phyloP scores from a whole-genome alignment of 2,888 invertebrate species.

The Mythimna loreyi region DNA sequence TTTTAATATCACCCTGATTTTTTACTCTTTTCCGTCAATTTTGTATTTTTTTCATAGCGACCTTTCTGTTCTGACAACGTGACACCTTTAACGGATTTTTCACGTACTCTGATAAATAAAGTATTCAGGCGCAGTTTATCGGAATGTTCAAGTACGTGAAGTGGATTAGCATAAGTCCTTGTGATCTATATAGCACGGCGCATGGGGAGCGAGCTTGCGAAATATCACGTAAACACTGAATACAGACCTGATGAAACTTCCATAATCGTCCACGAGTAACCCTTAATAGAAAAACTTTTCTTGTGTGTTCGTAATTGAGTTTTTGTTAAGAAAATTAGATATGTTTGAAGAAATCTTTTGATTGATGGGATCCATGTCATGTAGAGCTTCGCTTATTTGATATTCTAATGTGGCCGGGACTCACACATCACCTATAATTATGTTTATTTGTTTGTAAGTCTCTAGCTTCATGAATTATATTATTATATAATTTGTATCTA shows the following conservation, averaged over 20 bases:
- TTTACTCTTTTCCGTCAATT: conserved; percentile 82
- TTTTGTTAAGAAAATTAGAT: conserved; percentile 67
- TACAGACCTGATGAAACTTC: conserved; percentile 72
- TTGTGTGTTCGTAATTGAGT: conserved; percentile 66
- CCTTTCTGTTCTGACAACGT: conserved; percentile 80
- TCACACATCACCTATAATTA: conserved; percentile 39
- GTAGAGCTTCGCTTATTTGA: conserved; percentile 62
- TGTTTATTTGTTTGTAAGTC: conserved; percentile 49
- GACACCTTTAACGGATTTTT: conserved; percentile 77
- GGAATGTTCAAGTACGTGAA: conserved; percentile 54
- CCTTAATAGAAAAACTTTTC: conserved; percentile 76
- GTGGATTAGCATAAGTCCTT: conserved; percentile 77
- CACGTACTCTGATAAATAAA: conserved; percentile 66
- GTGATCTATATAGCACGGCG: conserved; percentile 66
- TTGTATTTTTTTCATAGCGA: conserved; percentile 70
- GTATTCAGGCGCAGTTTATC: conserved; percentile 66
- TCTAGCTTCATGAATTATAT: conserved; percentile 51
- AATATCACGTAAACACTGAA: conserved; percentile 64
- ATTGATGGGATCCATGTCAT: conserved; percentile 57
- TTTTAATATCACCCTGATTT: conserved; percentile 85
- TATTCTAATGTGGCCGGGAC: conserved; percentile 54
- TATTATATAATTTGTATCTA: conserved; percentile 44
- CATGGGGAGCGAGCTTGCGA: conserved; percentile 39
- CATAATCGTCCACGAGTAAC: conserved; percentile 74
- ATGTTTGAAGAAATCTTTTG: conserved; percentile 63